Evolutionary conservation across 2,113 vertebrate species (phyloP).

Genomic region (Tetrax tetrax): DNA sequence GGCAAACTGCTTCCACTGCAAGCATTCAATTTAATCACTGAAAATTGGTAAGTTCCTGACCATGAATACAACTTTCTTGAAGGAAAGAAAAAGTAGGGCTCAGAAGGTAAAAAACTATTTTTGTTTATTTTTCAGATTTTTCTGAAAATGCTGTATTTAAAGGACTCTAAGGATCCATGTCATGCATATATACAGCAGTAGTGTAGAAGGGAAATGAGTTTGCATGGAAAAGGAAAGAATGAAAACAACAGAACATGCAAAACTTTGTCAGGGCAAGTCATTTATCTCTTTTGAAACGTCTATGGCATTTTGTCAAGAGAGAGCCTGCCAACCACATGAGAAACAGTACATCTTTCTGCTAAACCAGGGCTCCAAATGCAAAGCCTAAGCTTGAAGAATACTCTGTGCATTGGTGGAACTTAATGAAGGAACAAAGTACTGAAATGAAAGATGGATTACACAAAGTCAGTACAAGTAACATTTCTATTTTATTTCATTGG

Average conservation of each 20-base stretch:
- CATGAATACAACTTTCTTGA: background rate
- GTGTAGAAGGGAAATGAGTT: background rate
- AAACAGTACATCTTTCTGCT: background rate
- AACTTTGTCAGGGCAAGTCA: background rate
- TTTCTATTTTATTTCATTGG: background rate
- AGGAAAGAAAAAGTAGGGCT: background rate
- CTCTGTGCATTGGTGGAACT: background rate
- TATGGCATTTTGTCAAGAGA: background rate
- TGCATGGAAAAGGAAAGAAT: background rate
- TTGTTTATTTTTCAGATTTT: background rate
- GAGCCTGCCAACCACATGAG: background rate
- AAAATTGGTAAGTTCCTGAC: background rate
- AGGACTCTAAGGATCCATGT: background rate
- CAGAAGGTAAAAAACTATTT: background rate
- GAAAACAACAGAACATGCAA: background rate
- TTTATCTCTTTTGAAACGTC: background rate
- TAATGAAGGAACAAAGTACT: background rate
- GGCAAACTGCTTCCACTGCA: background rate
- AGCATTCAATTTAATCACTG: background rate
- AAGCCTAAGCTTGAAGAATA: background rate
- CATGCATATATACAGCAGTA: background rate
- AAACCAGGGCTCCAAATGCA: background rate
- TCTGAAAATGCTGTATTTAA: background rate
- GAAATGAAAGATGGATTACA: background rate
- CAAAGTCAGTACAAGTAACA: background rate